Conservation (phyloP, 2,888 invertebrate genomes). For the Leucoptera coffeella region DNA sequence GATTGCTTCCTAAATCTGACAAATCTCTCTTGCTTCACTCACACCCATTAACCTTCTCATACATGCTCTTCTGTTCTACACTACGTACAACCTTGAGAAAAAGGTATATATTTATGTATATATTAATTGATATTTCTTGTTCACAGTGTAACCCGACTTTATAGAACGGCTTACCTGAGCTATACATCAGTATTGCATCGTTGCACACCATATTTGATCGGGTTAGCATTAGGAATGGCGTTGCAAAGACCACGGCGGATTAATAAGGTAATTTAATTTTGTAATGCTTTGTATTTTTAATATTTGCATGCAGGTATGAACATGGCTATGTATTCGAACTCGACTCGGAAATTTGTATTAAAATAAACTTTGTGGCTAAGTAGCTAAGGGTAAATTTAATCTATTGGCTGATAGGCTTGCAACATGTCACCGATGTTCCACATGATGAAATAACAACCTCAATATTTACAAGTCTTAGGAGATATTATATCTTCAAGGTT, state of each 20-base stretch:
- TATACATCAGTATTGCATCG: constrained; percentile 58
- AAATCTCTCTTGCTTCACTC: background rate
- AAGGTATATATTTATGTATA: background rate
- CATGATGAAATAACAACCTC: too few species aligned
- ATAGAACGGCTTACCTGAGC: constrained; percentile 60
- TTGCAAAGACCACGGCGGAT: constrained; percentile 31
- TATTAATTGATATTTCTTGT: constrained; percentile 6
- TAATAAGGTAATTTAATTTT: constrained; percentile 19
- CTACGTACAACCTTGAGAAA: background rate
- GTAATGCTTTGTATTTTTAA: too few species aligned
- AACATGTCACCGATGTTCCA: too few species aligned
- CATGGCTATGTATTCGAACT: too few species aligned
- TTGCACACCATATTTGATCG: constrained; percentile 60
- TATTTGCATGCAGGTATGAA: too few species aligned
- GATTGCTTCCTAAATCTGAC: background rate
- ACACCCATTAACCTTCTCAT: background rate
- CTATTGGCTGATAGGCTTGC: too few species aligned
- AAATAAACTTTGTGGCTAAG: too few species aligned
- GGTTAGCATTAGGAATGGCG: constrained; percentile 56
- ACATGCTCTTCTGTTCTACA: background rate
- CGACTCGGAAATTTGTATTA: too few species aligned
- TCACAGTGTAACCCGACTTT: constrained; percentile 60
- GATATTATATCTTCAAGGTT: too few species aligned
- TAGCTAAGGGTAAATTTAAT: too few species aligned
- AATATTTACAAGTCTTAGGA: too few species aligned